Percentiles rank a stretch among this genome's conserved stretches.
These are phyloP conservation scores for Neosilurus mollespiculum DNA, from an alignment of 2,797 vertebrate genomes.

Conservation along the genomic window DNA sequence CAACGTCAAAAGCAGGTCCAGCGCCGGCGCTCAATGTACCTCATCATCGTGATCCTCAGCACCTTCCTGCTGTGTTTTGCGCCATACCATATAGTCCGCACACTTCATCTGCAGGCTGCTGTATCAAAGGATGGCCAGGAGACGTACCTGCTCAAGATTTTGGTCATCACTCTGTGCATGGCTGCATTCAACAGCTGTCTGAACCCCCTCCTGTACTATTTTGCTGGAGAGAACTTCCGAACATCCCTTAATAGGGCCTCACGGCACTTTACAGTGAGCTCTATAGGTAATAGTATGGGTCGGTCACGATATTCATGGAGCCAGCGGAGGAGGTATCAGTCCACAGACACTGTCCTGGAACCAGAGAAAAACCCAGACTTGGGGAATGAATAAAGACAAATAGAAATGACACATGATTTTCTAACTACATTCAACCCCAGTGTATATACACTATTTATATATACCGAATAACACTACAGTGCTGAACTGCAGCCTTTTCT, in stretches of 20 bases:
- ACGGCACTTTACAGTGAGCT: not conserved
- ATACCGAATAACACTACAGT: not conserved
- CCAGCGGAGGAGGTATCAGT: not conserved
- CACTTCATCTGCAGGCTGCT: slow-evolving; percentile 64
- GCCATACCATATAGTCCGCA: slow-evolving; percentile 69
- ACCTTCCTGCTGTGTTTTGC: slow-evolving; percentile 73
- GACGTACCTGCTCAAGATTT: slow-evolving; percentile 52
- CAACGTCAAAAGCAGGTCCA: rapidly evolving
- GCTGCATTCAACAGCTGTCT: slow-evolving; percentile 69
- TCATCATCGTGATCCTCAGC: slow-evolving; percentile 63
- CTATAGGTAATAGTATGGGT: not conserved
- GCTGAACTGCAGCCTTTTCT: not conserved
- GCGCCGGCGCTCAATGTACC: slow-evolving; percentile 45
- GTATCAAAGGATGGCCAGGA: not conserved
- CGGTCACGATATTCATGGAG: not conserved
- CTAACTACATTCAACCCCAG: too few relatives aligned
- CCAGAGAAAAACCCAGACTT: not conserved
- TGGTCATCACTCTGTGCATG: slow-evolving; percentile 68
- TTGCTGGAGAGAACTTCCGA: slow-evolving; percentile 66
- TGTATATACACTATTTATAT: too few relatives aligned
- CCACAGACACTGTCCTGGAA: not conserved
- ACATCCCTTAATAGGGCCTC: slow-evolving; percentile 22
- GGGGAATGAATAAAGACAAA: not conserved
- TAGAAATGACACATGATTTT: not conserved
- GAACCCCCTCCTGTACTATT: slow-evolving; percentile 76